Evolutionary conservation across 2,888 invertebrate genomes (phyloP).

Genomic region (Torymus auratus): DNA sequence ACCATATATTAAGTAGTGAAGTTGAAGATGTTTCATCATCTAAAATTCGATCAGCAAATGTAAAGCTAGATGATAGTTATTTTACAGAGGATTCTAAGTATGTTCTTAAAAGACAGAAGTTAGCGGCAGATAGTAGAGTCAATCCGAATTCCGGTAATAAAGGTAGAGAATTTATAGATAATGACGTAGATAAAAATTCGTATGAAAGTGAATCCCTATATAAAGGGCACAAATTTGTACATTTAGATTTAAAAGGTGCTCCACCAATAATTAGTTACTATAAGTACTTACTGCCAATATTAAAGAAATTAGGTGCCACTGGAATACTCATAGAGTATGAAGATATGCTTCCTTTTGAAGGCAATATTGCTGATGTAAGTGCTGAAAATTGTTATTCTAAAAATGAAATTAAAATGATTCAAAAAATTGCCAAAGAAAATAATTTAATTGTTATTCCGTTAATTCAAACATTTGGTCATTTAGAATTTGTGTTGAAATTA

Average conservation of each 20-base stretch:
- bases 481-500: conserved; percentile 88
- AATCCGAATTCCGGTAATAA: conserved; percentile 57
- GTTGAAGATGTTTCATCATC: conserved; percentile 36
- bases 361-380: conserved; percentile 79
- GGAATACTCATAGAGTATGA: conserved; percentile 91
- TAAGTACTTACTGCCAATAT: conserved; percentile 80
- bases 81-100: conserved; percentile 64
- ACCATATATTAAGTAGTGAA: conserved; percentile 71
- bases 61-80: conserved; percentile 53
- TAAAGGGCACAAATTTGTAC: conserved; percentile 82
- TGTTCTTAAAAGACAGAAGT: conserved; percentile 55
- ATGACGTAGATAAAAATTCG: conserved; percentile 54
- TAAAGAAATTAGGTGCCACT: conserved; percentile 84
- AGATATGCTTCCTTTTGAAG: conserved; percentile 90
- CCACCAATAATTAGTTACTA: conserved; percentile 84
- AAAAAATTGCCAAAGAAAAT: conserved; percentile 78
- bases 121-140: conserved; percentile 64
- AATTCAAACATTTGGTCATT: conserved; percentile 91
- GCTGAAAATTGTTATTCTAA: conserved; percentile 82
- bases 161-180: conserved; percentile 33
- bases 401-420: conserved; percentile 79
- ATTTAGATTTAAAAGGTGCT: conserved; percentile 91
- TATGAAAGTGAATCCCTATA: conserved; percentile 64
- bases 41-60: conserved; percentile 34
- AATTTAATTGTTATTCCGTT: conserved; percentile 86